Evolutionary conservation across 2,113 vertebrate genomes (phyloP), one percentile per base, ranked within the genome.

Genomic region (Chaetops frenatus): DNA sequence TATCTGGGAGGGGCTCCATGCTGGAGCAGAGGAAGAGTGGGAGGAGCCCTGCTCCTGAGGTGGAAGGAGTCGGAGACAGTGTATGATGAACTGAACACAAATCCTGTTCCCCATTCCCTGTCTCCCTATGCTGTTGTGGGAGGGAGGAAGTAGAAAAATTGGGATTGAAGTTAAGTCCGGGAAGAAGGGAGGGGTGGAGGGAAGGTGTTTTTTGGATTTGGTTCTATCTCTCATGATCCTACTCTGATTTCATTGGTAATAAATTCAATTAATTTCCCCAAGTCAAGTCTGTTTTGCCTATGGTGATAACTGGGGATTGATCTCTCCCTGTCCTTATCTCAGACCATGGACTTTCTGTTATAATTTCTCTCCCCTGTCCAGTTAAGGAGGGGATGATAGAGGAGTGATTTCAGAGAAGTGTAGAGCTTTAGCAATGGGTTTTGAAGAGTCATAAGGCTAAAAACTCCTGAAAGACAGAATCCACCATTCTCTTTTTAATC

Each of bases 331-430:
- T 48, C 58, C 25, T 69, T 83, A 28, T 20, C 35, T 62, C 48
- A 77, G 22, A 62, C 18, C 8, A 8, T 10, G 22, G 33, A 36
- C 18, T 31, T 74, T 35, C 14, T 76, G 9, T 31, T 35, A 7
- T 60, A 38, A 22, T 44, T 67, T 89, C 29, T 54, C 11, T 77
- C 15, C 15, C 10, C 48, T 42, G 22, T 15, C 22, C 9, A 22
- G 6, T 5, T 78, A 36, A 51, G 23, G 9, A 78, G 19, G 5
- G 19, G 5, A 38, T 64, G 65, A n/a, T 15, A n/a, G 23, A 42
- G 15, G 6, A 23, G 27, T 91, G 64, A 86, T 94, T 97, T 95
- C 76, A 92, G 64, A 92, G 28, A 18, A 29, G 11, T 71, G 20
- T 67, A 67, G 40, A 79, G 25, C 66, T 74, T 91, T 81, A 86